phyloP scores from a whole-genome alignment of 1,140 invertebrate genomes.

The Conopomorpha cramerella region DNA sequence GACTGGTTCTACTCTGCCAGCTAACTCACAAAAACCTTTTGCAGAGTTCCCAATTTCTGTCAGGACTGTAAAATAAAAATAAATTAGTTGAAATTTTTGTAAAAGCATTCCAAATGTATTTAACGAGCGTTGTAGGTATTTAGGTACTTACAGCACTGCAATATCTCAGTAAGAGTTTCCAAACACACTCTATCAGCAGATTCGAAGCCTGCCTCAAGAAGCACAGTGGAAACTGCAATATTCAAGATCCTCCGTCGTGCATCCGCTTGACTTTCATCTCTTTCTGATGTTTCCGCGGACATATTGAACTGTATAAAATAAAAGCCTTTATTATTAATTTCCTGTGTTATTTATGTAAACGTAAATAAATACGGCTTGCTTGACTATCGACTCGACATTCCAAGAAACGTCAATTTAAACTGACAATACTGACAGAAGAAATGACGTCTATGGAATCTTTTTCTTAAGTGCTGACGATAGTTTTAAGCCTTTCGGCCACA shows the following conservation, averaged over 20 bases:
- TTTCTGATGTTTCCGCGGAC: constrained; percentile 45
- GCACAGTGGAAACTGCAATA: constrained; percentile 73
- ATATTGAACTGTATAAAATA: no score
- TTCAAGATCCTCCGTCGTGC: constrained; percentile 74
- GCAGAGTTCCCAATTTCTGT: constrained; percentile 79
- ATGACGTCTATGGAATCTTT: no score
- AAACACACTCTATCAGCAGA: constrained; percentile 75
- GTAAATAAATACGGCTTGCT: no score
- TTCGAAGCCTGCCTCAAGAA: constrained; percentile 80
- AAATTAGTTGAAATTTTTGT: constrained; percentile 4
- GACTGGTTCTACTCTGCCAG: constrained; percentile 85
- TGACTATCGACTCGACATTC: no score
- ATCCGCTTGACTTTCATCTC: constrained; percentile 54
- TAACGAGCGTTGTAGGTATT: not conserved
- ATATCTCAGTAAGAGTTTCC: constrained; percentile 90
- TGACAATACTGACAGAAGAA: no score
- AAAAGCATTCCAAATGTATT: not conserved
- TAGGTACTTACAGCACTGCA: constrained; percentile 86
- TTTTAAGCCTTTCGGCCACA: no score
- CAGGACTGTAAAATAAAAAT: constrained; percentile 67
- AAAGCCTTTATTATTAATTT: no score
- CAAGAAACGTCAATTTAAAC: no score
- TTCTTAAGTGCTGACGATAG: no score
- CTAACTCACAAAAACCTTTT: constrained; percentile 82
- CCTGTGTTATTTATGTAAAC: no score